These are phyloP conservation scores for Melanerpes aurifrons DNA, from an alignment of 2,113 vertebrate species.

Conservation along the genomic window DNA sequence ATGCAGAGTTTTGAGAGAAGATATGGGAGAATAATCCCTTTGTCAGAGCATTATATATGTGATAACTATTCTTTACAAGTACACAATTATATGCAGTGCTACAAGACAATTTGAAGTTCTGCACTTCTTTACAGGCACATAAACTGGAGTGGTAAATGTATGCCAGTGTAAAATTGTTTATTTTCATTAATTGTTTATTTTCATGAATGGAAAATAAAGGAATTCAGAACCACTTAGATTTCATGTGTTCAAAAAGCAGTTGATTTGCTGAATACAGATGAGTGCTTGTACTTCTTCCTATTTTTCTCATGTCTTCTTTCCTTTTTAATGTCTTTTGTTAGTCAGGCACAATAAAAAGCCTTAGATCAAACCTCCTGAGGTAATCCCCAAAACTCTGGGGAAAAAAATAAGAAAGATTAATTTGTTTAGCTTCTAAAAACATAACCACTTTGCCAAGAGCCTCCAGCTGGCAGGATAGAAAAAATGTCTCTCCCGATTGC, in stretches of 20 bases:
- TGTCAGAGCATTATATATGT: background rate
- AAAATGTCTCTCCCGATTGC: background rate
- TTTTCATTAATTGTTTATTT: constrained; percentile 34
- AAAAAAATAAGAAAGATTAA: constrained; percentile 42
- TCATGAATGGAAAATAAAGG: constrained; percentile 11
- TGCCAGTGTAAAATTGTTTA: background rate
- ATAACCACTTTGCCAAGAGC: constrained; percentile 27
- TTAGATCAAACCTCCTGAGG: constrained; percentile 14
- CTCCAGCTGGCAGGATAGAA: constrained; percentile 45
- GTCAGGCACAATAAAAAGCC: background rate
- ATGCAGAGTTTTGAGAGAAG: background rate
- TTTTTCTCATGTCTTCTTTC: constrained; percentile 4
- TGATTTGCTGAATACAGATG: constrained; percentile 28
- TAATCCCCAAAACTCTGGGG: constrained; percentile 12
- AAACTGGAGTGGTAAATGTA: background rate
- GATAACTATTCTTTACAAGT: constrained; percentile 6
- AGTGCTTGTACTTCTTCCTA: constrained; percentile 1
- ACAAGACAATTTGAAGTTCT: background rate
- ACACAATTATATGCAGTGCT: background rate
- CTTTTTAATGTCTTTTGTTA: constrained; percentile 43
- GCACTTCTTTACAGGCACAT: background rate
- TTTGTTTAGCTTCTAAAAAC: constrained; percentile 52
- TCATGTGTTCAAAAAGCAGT: background rate
- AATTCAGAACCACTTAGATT: constrained; percentile 12
- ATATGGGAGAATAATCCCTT: background rate